Evolutionary conservation across 2,113 vertebrate species (phyloP), one percentile per base, ranked within the genome.

Genomic region (Apteryx owenii): DNA sequence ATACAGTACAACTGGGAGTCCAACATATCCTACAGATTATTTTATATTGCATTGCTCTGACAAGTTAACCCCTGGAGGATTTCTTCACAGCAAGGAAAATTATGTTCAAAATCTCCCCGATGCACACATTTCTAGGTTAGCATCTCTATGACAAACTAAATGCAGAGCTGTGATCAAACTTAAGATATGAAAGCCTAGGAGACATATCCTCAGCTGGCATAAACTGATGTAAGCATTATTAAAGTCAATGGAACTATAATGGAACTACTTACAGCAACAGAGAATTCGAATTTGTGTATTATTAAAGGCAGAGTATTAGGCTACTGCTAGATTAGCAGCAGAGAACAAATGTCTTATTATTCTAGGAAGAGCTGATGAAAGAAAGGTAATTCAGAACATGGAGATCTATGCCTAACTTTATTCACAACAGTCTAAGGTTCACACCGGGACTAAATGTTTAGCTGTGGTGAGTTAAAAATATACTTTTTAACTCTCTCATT

Each of bases 31-130:
- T 33, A 20, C 76, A 40, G 89, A 89, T 93, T 93, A 96, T 81
- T 95, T 96, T 56, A 95, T 90, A 94, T 95, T 95, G 93, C 91
- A 90, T 81, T 89, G 96, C 95, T 95, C 91, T 95, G 96, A 95
- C 91, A 95, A 91, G 86, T 69, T 44, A 96, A 94, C 87, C 93
- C 89, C 95, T 9, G 44, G 93, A 78, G 95, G 87, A 97, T 97
- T 96, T 79, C 76, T 94, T 79, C 79, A 95, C 89, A 82, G 93
- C 85, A 60, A 70, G 94, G 89, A 96, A 96, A 97, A 94, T 96
- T 64, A 95, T 91, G 85, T 90, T 95, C 85, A 85, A 81, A 96
- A 94, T 91, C 94, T 97, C 88, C 87, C 87, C 42, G 89, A 85
- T 91, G 88, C 2, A 78, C 95, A 83, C 88, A 12, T 91, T 93